A percentile compares a stretch with the other conserved stretches of the same genome.
phyloP scores from a whole-genome alignment of 2,797 vertebrate genomes.

The Microctenopoma lineatum region DNA sequence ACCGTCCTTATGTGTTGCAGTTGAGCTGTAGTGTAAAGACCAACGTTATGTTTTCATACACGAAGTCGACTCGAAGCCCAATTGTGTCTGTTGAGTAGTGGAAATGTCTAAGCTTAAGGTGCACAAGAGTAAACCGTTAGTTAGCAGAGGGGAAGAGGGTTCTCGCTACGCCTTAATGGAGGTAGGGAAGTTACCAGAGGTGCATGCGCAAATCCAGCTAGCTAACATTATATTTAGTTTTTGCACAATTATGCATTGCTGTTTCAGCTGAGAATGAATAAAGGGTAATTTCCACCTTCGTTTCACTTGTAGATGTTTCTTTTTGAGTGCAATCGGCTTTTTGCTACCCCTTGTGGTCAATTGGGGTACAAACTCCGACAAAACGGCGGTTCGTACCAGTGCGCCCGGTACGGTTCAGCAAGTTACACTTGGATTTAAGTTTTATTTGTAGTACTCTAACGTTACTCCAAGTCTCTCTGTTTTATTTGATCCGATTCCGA shows the following conservation, averaged over 20 bases:
- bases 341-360: conserved; percentile 1
- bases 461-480: too few species aligned
- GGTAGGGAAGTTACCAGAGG: not conserved
- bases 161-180: too few species aligned
- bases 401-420: too few species aligned
- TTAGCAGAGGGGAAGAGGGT: too few species aligned
- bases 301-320: not conserved
- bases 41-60: too few species aligned
- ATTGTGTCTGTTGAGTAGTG: not conserved
- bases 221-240: too few species aligned
- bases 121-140: not conserved
- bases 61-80: not conserved
- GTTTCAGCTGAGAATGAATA: too few species aligned
- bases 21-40: rapidly evolving
- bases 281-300: not conserved
- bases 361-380: not conserved
- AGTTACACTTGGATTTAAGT: too few species aligned
- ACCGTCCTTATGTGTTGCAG: conserved; percentile 14
- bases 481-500: too few species aligned
- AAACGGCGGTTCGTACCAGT: not conserved
- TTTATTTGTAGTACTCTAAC: too few species aligned
- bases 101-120: not conserved
- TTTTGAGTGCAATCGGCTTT: not conserved
- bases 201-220: not conserved
- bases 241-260: too few species aligned